These are phyloP conservation scores for Eubucco bourcierii DNA, from an alignment of 2,113 vertebrate species.

Conservation along the genomic window DNA sequence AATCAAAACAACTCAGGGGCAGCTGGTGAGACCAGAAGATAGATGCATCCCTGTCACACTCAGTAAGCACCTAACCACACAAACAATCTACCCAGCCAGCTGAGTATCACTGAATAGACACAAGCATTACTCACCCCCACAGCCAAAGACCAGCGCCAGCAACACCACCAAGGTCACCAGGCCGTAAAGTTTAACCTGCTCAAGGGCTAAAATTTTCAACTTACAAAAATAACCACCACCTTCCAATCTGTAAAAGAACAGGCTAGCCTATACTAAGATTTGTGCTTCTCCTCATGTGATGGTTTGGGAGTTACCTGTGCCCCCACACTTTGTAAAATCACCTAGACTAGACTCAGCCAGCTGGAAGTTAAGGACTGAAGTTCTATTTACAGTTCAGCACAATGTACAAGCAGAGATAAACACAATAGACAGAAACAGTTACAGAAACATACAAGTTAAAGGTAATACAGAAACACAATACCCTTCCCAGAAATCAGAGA, in stretches of 20 bases:
- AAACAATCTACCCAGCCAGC: neutral
- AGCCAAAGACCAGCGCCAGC: neutral
- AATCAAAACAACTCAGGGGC: neutral
- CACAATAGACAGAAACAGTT: too few species aligned
- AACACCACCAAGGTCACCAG: neutral
- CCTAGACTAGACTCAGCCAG: too few species aligned
- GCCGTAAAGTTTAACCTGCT: neutral
- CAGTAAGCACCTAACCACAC: neutral
- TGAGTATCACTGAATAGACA: neutral
- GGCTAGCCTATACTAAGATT: neutral
- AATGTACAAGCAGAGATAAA: too few species aligned
- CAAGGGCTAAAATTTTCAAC: neutral
- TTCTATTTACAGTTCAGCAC: too few species aligned
- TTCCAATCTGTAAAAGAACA: neutral
- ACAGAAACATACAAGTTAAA: too few species aligned
- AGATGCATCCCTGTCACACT: neutral
- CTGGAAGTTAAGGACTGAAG: too few species aligned
- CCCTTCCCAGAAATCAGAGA: too few species aligned
- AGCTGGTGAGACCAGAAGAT: neutral
- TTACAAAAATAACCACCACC: neutral
- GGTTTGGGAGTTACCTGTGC: too few species aligned
- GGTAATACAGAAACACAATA: too few species aligned
- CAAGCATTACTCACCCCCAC: neutral
- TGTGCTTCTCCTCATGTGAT: rapidly evolving
- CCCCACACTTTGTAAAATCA: too few species aligned